Conservation (phyloP, 1,140 invertebrate genomes). For the Wiebesia pumilae region DNA sequence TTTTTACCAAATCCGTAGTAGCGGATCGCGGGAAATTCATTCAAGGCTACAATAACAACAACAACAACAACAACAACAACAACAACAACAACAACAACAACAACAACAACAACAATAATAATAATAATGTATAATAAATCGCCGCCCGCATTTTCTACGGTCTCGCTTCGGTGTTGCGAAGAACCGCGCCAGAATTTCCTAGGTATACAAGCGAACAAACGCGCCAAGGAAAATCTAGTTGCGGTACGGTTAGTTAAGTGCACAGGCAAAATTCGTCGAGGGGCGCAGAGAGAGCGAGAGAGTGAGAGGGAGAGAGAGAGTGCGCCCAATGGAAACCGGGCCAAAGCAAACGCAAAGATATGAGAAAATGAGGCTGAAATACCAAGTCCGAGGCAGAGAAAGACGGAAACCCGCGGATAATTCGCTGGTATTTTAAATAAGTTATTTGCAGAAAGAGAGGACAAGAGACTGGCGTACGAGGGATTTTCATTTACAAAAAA, state of each 20-base stretch:
- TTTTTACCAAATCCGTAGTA: slow-evolving; percentile 19
- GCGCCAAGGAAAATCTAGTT: background rate
- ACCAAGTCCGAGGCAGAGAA: background rate
- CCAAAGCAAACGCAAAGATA: background rate
- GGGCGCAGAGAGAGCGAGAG: background rate
- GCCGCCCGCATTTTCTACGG: background rate
- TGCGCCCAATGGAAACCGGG: background rate
- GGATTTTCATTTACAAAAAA: background rate
- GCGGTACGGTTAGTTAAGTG: background rate
- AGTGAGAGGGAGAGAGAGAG: background rate
- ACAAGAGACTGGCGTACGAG: background rate
- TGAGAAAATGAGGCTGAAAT: background rate
- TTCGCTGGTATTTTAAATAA: background rate
- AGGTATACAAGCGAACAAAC: background rate
- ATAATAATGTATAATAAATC: slow-evolving; percentile 33
- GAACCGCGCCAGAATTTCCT: background rate
- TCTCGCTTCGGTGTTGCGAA: background rate
- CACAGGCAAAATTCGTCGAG: background rate
- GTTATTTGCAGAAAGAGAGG: background rate
- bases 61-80: no score
- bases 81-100: no score
- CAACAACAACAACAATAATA: no score
- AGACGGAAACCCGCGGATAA: background rate
- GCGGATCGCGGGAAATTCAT: background rate
- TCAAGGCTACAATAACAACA: no score